Base-by-base conservation (phyloP, 2,888 invertebrate species). In the Hetaerina titia region DNA sequence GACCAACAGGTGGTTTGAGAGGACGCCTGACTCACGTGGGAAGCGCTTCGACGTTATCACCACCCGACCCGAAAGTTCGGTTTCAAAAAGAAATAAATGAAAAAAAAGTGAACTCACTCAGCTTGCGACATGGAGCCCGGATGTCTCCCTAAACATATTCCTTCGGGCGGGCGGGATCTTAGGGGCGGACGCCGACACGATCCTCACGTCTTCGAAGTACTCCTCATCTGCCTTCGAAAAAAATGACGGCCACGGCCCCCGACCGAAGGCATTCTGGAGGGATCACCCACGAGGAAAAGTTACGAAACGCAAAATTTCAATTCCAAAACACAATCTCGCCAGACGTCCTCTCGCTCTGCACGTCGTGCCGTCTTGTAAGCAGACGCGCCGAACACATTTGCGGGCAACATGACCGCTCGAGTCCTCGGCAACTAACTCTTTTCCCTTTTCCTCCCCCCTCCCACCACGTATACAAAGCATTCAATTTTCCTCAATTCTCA, bases 401-500 rank as follows among this genome's bases (percentile, higher is more conserved):
- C 25, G n/a, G 31, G 31, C 81, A 81, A 81, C 81, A 31, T 81
- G 81, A 81, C 81, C 15, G 81, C 81, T 81, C 22, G 57, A 89
- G 88, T 9, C 19, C 22, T 2, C 89, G 15, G 56, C 57, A 25
- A n/a, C 69, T n/a, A n/a, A 81, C 89, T 13, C 81, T 15, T 57
- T 89, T 57, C 58, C 56, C 9, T 4, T 22, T 19, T 11, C 58
- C 15, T 89, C 57, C 89, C 89, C 57, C 89, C 45, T 88, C 19
- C 45, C 8, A 56, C 57, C 9, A 19, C 8, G 56, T 22, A 22
- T 57, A 19, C 89, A 89, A 57, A 19, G 89, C 57, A 89, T 57
- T 57, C 89, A 89, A 89, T 56, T 57, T 89, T 57, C 81, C 31
- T 81, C 81, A 81, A 81, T 31, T 31, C 81, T 31, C 81, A 31